Conservation (phyloP, 2,113 vertebrate species). For the Dicerorhinus sumatrensis region DNA sequence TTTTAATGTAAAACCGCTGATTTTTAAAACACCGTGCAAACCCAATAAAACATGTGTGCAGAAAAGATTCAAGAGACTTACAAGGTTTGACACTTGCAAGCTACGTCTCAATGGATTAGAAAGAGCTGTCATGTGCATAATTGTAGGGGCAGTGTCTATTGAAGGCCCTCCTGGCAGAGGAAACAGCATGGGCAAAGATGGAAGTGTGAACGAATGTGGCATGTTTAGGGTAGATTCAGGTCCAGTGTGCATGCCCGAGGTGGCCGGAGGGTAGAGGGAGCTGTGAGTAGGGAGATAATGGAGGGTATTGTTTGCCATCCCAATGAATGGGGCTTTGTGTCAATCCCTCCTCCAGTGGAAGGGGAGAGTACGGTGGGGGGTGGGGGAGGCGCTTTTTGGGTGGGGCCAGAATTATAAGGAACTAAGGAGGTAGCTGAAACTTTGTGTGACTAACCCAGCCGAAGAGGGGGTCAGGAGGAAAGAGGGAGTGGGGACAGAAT, state of each 20-base stretch:
- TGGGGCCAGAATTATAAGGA: neutral
- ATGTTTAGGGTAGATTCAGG: neutral
- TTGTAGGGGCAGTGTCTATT: accelerated
- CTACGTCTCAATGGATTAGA: neutral
- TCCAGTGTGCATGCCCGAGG: accelerated
- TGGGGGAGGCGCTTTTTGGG: neutral
- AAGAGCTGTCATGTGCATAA: accelerated
- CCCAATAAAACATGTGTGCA: neutral
- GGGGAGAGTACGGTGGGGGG: neutral
- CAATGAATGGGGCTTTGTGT: accelerated
- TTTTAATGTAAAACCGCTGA: neutral
- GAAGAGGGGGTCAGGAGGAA: neutral
- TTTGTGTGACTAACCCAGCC: neutral
- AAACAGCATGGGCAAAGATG: accelerated
- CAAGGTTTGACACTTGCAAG: neutral
- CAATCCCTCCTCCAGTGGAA: neutral
- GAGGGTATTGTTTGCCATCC: too few relatives aligned
- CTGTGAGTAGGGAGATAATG: accelerated
- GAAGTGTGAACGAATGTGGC: accelerated
- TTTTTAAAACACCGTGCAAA: neutral
- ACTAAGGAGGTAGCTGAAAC: neutral
- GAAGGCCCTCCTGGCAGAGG: neutral
- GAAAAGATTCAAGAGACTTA: neutral
- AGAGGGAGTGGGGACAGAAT: neutral
- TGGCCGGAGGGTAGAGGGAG: accelerated